Evolutionary conservation across 2,888 invertebrate genomes (phyloP).

Genomic region (Heliothis peltigera): DNA sequence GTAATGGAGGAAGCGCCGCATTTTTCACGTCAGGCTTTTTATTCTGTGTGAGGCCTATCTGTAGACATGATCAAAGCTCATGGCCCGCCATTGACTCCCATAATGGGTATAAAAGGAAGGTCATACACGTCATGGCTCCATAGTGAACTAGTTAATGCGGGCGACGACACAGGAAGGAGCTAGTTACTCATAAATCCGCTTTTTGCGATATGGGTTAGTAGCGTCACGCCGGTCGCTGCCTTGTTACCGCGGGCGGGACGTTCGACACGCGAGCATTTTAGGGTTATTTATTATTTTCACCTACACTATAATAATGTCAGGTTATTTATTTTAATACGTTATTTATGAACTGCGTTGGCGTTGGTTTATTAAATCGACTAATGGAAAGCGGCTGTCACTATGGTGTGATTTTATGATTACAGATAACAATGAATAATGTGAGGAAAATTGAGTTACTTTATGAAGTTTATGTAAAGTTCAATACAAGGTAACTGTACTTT

Average conservation of each 20-base stretch:
- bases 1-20: constrained; percentile 20
- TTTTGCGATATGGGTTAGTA: constrained; percentile 63
- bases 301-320: constrained; percentile 21
- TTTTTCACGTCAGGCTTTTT: constrained; percentile 26
- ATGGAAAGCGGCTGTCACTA: constrained; percentile 5
- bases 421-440: neutral
- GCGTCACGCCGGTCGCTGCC: constrained; percentile 28
- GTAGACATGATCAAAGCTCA: constrained; percentile 40
- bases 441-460: neutral
- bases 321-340: constrained; percentile 37
- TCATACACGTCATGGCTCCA: constrained; percentile 42
- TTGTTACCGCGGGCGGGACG: constrained; percentile 25
- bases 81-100: constrained; percentile 23
- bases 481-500: no score
- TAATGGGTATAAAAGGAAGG: constrained; percentile 47
- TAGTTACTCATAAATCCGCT: constrained; percentile 59
- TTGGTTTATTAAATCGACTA: constrained; percentile 29
- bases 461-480: no score
- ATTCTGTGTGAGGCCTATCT: constrained; percentile 39
- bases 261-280: constrained; percentile 49
- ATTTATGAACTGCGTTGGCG: constrained; percentile 28
- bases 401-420: neutral
- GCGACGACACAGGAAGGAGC: constrained; percentile 55
- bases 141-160: constrained; percentile 39
- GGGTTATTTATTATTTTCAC: constrained; percentile 37